phyloP scores from a whole-genome alignment of 2,797 vertebrate species.

The Thalassophryne amazonica region DNA sequence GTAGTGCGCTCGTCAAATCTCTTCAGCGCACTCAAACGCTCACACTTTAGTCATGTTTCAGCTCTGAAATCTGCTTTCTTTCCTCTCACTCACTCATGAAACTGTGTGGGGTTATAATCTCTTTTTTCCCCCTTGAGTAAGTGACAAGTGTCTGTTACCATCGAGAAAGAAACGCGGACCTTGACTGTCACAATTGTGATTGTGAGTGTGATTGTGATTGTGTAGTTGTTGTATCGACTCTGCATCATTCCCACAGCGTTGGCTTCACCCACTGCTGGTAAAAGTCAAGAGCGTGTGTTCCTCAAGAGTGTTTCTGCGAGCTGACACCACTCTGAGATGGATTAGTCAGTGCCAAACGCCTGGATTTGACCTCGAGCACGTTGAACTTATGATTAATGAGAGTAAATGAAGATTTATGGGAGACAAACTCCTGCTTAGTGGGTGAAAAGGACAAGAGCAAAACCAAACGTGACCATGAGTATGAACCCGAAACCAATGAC shows the following conservation, averaged over 20 bases:
- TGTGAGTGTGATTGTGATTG: conserved; percentile 36
- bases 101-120: conserved; percentile 40
- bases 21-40: conserved; percentile 1
- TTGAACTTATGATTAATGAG: conserved; percentile 32
- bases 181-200: conserved; percentile 40
- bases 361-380: conserved; percentile 32
- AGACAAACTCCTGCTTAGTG: conserved; percentile 15
- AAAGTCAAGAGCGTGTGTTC: conserved; percentile 2
- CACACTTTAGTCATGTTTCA: conserved; percentile 20
- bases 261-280: background rate
- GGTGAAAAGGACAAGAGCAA: too few relatives aligned
- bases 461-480: too few relatives aligned
- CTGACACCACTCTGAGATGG: conserved; percentile 15
- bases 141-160: conserved; percentile 55
- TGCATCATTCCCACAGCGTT: background rate
- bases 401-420: conserved; percentile 32
- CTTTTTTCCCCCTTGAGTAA: conserved; percentile 9
- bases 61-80: conserved; percentile 26
- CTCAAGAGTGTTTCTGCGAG: background rate
- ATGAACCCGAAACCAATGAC: too few relatives aligned
- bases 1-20: conserved; percentile 14
- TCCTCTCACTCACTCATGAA: conserved; percentile 7
- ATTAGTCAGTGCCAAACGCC: conserved; percentile 40
- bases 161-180: conserved; percentile 49
- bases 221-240: too few relatives aligned